Percentiles rank a stretch among this genome's conserved stretches.
Conservation (phyloP, 2,888 invertebrate genomes). For the Clivina fossor region DNA sequence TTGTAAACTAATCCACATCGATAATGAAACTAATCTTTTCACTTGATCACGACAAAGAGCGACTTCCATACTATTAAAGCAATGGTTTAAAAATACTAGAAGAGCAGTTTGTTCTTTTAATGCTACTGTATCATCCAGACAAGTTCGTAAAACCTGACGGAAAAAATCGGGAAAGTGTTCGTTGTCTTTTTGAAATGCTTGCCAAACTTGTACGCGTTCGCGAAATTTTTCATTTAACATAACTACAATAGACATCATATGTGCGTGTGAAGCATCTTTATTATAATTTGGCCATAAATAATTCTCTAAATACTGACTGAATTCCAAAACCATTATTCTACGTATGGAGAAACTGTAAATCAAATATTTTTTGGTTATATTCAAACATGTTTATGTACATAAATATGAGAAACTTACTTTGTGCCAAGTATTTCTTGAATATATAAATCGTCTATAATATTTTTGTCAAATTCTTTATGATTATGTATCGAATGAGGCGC, state of each 20-base stretch:
- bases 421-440: conserved; percentile 81
- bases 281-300: conserved; percentile 96
- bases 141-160: conserved; percentile 74
- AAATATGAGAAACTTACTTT: conserved; percentile 60
- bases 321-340: conserved; percentile 94
- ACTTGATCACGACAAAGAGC: conserved; percentile 88
- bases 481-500: conserved; percentile 76
- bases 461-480: conserved; percentile 73
- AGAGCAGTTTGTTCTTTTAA: conserved; percentile 83
- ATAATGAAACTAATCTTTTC: conserved; percentile 85
- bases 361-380: conserved; percentile 34
- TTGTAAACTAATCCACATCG: conserved; percentile 91
- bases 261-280: conserved; percentile 77
- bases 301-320: conserved; percentile 95
- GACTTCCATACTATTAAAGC: conserved; percentile 97
- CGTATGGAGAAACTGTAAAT: conserved; percentile 70
- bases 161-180: conserved; percentile 81
- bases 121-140: conserved; percentile 64
- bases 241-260: conserved; percentile 94
- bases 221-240: conserved; percentile 99
- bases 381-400: conserved; percentile 7
- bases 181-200: conserved; percentile 78
- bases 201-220: conserved; percentile 96
- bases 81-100: conserved; percentile 91
- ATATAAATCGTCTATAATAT: conserved; percentile 88